Base-by-base conservation (phyloP, 2,888 invertebrate species). In the Tuberolachnus salignus region DNA sequence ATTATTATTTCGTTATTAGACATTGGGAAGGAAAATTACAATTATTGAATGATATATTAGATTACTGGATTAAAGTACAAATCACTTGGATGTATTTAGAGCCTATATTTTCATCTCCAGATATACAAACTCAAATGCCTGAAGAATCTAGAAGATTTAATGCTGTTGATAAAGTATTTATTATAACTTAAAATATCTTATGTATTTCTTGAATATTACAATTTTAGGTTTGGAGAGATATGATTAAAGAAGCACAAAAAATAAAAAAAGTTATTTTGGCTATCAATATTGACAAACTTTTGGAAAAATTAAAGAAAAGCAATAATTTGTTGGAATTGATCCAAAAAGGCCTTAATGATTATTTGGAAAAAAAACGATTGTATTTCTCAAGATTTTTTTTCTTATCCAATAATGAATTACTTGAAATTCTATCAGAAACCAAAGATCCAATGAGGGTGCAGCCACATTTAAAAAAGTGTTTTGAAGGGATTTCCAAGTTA, bases 71-170 rank as follows among this genome's bases (percentile, higher is more conserved):
- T 70, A 93, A 93, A 84, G 97, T 98, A 1, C 97, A 98, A 86
- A 90, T 94, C 8, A 97, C 96, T 9, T 98, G 97, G 97, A 93
- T 97, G 90, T 97, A 98, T 85, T 87, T 97, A 81, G 97, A 98
- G 84, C 97, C 97, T 0, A 97, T 98, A 84, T 98, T 98, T 87
- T 94, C 95, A 69, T 97, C 97, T 0, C 97, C 97, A 84, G 98
- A 98, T 86, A 98, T 98, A 81, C 94, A 96, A 92, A 90, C 97
- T 10, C 97, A 98, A 86, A 98, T 98, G 97, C 98, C 98, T 0
- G 91, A 92, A 0, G 98, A 98, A 85, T 95, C 96, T 0, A 90
- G 94, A 42, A 95, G 94, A 85, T 97, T 97, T 86, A 91, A 93
- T 84, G 90, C 91, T 84, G 94, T 97, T n/a, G 96, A 97, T 85